Base-by-base conservation (phyloP, 2,888 invertebrate species). In the Prosopocoilus inquinatus region DNA sequence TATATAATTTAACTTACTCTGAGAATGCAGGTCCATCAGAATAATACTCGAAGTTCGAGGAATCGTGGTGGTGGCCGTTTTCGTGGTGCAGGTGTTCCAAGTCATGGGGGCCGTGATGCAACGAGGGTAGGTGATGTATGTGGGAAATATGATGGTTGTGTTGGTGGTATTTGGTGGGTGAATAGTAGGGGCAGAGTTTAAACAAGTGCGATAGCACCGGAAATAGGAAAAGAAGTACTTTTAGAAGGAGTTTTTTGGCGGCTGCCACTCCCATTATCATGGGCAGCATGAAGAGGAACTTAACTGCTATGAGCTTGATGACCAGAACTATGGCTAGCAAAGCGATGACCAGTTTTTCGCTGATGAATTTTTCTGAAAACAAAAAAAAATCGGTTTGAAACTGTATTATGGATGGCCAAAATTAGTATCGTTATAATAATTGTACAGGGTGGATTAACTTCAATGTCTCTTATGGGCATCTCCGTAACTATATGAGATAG, bases 171-270 rank as follows among this genome's bases (percentile, higher is more conserved):
- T 91, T 90, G 43, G 89, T 86, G 65, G 87, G 84, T 63, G 90
- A 89, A 68, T 91, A 91, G 80, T 88, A 89, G 3, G 90, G 89
- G 75, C 92, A 93, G 11, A 92, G 79, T 73, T 91, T 92, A 79
- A 92, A 92, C 58, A 93, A 82, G 72, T 91, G 90, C 52, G 89
- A 85, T 58, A 93, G 75, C 0, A 90, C 90, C 1, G 92, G 92
- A 77, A 92, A 90, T 36, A 93, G 70, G 80, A 92, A 92, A 15
- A 93, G 81, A 9, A 93, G 75, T 49, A 91, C 78, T 71, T 93
- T 92, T 41, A 93, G 79, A 68, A 92, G 82, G 66, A 93, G 80
- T 74, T 92, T 92, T 78, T 93, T 93, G 2, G 92, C 92, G 0
- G 91, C 86, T 1, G 88, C 88, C 12, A 90, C 85, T 2, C 92